Evolutionary conservation across 1,140 invertebrate species (phyloP).

Genomic region (Zaprionus africanus): DNA sequence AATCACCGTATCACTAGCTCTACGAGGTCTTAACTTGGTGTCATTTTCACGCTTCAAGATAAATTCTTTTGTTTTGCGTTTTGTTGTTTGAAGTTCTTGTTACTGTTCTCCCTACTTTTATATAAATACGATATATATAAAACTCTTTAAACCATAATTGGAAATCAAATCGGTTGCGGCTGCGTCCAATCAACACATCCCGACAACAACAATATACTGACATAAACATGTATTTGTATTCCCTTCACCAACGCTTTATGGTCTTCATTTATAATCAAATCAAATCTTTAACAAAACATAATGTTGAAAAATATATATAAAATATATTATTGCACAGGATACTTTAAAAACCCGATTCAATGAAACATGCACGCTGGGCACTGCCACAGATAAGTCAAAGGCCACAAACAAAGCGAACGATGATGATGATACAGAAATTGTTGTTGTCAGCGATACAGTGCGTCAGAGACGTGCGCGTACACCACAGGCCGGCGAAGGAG

Average conservation of each 20-base stretch:
- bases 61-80: constrained; percentile 39
- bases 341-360: constrained; percentile 69
- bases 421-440: constrained; percentile 80
- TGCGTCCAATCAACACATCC: constrained; percentile 58
- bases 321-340: constrained; percentile 67
- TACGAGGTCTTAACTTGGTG: constrained; percentile 79
- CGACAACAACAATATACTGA: constrained; percentile 38
- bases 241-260: constrained; percentile 55
- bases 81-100: constrained; percentile 51
- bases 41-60: constrained; percentile 79
- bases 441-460: constrained; percentile 83
- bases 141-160: constrained; percentile 27
- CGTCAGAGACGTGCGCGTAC: constrained; percentile 79
- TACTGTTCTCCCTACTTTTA: constrained; percentile 4
- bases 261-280: constrained; percentile 41
- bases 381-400: constrained; percentile 13
- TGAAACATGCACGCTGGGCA: constrained; percentile 54
- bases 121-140: constrained; percentile 13
- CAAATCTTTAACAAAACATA: constrained; percentile 15
- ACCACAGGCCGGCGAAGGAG: constrained; percentile 57
- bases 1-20: constrained; percentile 81
- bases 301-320: constrained; percentile 30
- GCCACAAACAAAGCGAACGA: constrained; percentile 30
- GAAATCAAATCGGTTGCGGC: constrained; percentile 69
- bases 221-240: constrained; percentile 22